Evolutionary conservation across 37 sponge, comb jelly and placozoan species (phyloP).

Genomic region (Hormiphora californensis): DNA sequence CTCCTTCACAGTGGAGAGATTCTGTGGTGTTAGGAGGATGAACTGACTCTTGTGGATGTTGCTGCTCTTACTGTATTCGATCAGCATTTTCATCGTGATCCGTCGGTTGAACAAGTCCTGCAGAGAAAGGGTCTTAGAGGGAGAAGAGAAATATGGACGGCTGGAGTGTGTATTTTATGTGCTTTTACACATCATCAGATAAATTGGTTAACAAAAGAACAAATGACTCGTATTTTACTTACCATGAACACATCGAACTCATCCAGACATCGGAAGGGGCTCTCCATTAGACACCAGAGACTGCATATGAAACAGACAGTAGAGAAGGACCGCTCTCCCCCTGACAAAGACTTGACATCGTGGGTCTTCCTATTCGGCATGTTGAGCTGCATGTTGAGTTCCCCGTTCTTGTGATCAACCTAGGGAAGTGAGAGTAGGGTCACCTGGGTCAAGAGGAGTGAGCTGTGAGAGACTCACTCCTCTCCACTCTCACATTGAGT

Average conservation of each 20-base stretch:
- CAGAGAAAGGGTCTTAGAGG: not conserved
- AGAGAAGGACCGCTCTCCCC: conserved; percentile 95
- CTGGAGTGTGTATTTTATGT: not conserved
- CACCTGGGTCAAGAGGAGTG: not conserved
- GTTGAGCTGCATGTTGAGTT: conserved; percentile 64
- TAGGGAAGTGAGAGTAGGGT: not conserved
- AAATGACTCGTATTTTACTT: not conserved
- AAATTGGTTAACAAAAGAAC: not conserved
- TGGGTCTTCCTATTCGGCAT: conserved; percentile 58
- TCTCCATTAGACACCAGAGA: conserved; percentile 94
- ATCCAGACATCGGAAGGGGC: conserved; percentile 88
- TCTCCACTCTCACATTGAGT: too few species aligned
- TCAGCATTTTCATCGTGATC: conserved; percentile 81
- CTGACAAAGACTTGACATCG: conserved; percentile 82
- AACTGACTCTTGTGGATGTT: conserved; percentile 58
- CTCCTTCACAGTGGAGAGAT: conserved; percentile 57
- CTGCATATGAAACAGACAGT: conserved; percentile 95
- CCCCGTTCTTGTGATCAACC: conserved; percentile 67
- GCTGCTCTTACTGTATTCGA: conserved; percentile 60
- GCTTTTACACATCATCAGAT: not conserved
- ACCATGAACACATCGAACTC: conserved; percentile 99
- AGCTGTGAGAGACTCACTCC: not conserved
- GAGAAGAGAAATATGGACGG: too few species aligned
- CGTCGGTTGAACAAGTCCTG: conserved; percentile 91
- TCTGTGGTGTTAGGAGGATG: conserved; percentile 75